Conservation (phyloP, 2,888 invertebrate species). For the Coelinius sp. region DNA sequence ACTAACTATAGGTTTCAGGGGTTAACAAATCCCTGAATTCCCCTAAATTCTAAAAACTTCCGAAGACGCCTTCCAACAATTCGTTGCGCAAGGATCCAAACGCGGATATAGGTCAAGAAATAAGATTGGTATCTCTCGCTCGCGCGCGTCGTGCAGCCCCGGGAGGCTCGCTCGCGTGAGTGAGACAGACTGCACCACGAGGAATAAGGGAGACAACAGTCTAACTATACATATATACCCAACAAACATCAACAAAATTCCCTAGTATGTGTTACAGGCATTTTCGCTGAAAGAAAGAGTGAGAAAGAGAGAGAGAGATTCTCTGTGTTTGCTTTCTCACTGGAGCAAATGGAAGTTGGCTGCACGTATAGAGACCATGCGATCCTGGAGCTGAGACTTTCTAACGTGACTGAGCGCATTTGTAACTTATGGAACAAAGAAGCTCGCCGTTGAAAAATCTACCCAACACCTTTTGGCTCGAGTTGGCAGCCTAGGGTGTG, state of each 20-base stretch:
- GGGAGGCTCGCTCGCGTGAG: background rate
- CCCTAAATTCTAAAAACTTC: constrained; percentile 38
- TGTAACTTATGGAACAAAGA: constrained; percentile 63
- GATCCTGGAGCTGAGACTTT: constrained; percentile 60
- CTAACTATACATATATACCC: background rate
- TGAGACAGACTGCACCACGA: constrained; percentile 3
- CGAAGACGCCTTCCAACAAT: constrained; percentile 63
- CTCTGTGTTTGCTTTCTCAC: background rate
- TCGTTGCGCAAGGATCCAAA: constrained; percentile 69
- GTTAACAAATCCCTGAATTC: no score
- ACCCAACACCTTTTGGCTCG: constrained; percentile 28
- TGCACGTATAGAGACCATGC: constrained; percentile 37
- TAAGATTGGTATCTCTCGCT: constrained; percentile 69
- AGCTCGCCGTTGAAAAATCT: constrained; percentile 56
- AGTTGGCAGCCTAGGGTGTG: constrained; percentile 35
- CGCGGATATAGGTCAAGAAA: constrained; percentile 71
- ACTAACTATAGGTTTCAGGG: no score
- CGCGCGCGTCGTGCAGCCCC: constrained; percentile 47
- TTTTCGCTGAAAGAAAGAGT: background rate
- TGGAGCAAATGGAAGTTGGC: constrained; percentile 27
- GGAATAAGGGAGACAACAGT: background rate
- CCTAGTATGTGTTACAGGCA: background rate
- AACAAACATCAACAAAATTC: background rate
- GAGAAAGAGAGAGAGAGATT: constrained; percentile 4
- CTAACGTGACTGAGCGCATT: constrained; percentile 69